Evolutionary conservation across 2,797 vertebrate species (phyloP), one percentile per base, ranked within the genome.

Genomic region (Premnoplex brunnescens): DNA sequence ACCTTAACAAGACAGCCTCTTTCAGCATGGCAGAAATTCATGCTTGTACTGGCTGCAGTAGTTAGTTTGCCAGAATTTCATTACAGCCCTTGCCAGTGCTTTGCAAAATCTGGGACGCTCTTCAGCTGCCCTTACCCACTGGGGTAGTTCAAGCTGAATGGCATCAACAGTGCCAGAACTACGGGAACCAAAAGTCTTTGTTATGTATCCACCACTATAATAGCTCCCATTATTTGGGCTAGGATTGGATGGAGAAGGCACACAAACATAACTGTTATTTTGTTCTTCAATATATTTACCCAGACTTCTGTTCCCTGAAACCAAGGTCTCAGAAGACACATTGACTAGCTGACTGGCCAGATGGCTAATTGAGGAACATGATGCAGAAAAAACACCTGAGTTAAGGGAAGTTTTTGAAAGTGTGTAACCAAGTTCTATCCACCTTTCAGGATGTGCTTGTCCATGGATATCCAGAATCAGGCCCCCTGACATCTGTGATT

Each of bases 381-480:
- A 34, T 9, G 84, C 83, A 63, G 93, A 94, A 88, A 93, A 96
- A 34, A 32, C 1, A 1, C 94, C 91, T 0, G 88, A 96, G 43
- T 97, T 96, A 67, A 97, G 95, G 28, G 85, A 91, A 59, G 56
- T 14, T 93, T 96, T 96, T 85, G 96, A 90, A 87, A 97, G 36
- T 12, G 93, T 91, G 52, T 96, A 97, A 41, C 97, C 96, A 81
- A 97, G 21, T 91, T 97, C 97, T 95, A 96, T 93, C 96, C 96
- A 97, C 37, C 2, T 69, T 68, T 97, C 97, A 71, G 96, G 83
- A 59, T 97, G 97, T 46, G 89, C 83, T 74, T 97, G 96, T 56
- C 97, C 95, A 1, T 97, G 95, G 34, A 97, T 95, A 89, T 97
- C 96, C 58, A 97, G 90, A 89, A 97, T 91, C 62, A 97, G 55